phyloP scores from a whole-genome alignment of 2,113 vertebrate species.

The Myanophis thanlyinensis region DNA sequence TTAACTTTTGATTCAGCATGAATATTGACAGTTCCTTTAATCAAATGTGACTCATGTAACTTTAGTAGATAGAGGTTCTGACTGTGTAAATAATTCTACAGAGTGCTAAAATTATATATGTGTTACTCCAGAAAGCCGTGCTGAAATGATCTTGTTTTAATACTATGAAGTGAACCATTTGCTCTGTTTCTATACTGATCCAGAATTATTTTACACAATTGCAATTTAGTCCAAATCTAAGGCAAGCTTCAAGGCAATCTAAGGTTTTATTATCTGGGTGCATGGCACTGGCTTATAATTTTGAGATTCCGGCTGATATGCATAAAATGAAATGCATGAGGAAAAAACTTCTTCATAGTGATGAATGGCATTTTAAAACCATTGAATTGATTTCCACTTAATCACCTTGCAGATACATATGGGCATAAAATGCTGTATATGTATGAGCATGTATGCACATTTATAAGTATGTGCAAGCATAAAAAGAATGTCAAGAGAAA shows the following conservation, averaged over 20 bases:
- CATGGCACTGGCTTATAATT: background rate
- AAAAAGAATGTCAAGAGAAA: conserved; percentile 24
- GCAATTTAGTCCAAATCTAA: background rate
- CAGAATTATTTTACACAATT: background rate
- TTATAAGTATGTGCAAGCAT: conserved; percentile 18
- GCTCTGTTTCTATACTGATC: background rate
- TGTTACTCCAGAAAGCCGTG: background rate
- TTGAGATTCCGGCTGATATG: background rate
- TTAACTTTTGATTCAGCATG: background rate
- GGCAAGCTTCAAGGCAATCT: background rate
- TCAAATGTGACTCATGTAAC: background rate
- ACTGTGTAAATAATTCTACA: background rate
- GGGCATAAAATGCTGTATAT: conserved; percentile 25
- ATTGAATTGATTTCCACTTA: conserved; percentile 30
- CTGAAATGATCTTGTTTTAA: background rate
- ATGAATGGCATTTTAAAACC: conserved; percentile 11
- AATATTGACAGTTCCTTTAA: background rate
- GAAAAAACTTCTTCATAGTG: background rate
- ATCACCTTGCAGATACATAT: conserved; percentile 28
- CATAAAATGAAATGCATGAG: conserved; percentile 6
- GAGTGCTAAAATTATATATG: background rate
- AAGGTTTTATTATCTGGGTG: background rate
- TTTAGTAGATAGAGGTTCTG: background rate
- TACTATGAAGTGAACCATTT: background rate
- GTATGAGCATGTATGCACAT: background rate